Evolutionary conservation across 2,113 vertebrate genomes (phyloP).

Genomic region (Tetrax tetrax): DNA sequence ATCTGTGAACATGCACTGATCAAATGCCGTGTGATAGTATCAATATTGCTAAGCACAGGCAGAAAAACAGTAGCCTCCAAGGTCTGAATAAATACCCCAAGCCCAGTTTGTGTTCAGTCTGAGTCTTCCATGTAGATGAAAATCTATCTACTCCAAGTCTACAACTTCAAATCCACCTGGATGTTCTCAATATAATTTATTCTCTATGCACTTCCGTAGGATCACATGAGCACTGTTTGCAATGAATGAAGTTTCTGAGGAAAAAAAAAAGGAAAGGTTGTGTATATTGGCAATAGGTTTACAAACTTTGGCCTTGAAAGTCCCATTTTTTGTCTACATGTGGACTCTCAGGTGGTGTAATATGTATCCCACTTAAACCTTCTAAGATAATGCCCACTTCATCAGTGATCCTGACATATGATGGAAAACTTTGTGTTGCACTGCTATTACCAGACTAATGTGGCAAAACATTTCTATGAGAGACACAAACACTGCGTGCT

Average conservation of each 20-base stretch:
- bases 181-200: not conserved
- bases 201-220: not conserved
- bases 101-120: not conserved
- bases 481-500: not conserved
- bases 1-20: not conserved
- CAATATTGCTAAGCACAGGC: not conserved
- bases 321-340: not conserved
- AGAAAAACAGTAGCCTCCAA: not conserved
- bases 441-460: not conserved
- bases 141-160: not conserved
- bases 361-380: not conserved
- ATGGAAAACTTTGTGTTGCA: not conserved
- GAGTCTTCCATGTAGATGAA: not conserved
- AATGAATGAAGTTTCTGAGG: not conserved
- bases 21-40: not conserved
- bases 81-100: not conserved
- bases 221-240: not conserved
- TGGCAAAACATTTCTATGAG: not conserved
- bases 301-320: not conserved
- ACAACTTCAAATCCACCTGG: not conserved
- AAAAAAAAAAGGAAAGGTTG: not conserved
- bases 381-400: not conserved
- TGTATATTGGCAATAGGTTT: not conserved
- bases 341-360: not conserved
- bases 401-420: not conserved